Base-by-base conservation (phyloP, 2,888 invertebrate genomes). In the Dryocosmus kuriphilus region DNA sequence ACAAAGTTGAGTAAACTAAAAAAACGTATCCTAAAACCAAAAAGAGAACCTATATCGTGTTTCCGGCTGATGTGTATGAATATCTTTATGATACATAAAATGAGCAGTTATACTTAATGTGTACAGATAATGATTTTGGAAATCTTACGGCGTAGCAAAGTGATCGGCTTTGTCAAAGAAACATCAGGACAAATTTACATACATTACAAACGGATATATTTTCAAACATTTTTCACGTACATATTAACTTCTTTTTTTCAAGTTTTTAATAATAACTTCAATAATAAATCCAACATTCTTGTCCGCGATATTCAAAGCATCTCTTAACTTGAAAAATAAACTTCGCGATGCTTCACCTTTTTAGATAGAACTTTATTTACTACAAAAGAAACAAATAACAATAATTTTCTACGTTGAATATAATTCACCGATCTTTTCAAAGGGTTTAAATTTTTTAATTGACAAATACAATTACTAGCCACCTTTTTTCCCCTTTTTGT, bases 1-100 rank as follows among this genome's bases (percentile, higher is more conserved):
- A 79, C 71, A 65, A 60, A 63, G 77, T 41, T 57, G 35, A 75
- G 57, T 30, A 14, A 75, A 79, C 73, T 75, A 75, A 78, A 71
- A 74, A 46, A 24, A 77, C 57, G 73, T 62, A 73, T 61, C 41
- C 61, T 75, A 78, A 78, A 79, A 79, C 75, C 77, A 78, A 78
- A 79, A 77, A 35, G 38, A 51, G 75, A 75, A 46, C 6, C 57
- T 24, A 60, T 24, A 60, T 60, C 22, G 16, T 46, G 63, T 77
- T 46, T 63, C 46, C 16, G 41, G 71, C 24, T 61, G 61, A 73
- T 73, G 46, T 46, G 46, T 46, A 67, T 73, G 73, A 46, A 71
- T 71, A 71, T 71, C 71, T 71, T 71, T 51, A 71, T 71, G 71
- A 71, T 71, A 71, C 71, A 73, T 41, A 73, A 77, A 77, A 77